Percentiles rank a stretch among this genome's conserved stretches.
Evolutionary conservation across 2,888 invertebrate species (phyloP).

Genomic region (Zeuzera pyrina): DNA sequence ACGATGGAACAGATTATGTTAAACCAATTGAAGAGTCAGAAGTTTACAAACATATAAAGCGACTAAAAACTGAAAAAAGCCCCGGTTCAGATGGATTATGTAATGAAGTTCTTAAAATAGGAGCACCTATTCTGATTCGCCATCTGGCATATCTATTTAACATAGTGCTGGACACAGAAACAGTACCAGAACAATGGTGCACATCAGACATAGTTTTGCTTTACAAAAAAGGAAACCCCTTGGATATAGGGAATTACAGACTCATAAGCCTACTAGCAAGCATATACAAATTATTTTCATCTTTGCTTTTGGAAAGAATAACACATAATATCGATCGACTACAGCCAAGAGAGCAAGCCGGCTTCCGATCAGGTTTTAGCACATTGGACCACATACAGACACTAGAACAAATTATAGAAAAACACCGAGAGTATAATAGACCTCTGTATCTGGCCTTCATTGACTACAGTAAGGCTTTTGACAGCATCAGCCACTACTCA

Average conservation of each 20-base stretch:
- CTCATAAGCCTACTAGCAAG: slow-evolving; percentile 8
- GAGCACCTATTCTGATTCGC: too few relatives aligned
- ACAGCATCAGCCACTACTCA: slow-evolving; percentile 8
- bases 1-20: too few relatives aligned
- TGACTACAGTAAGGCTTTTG: slow-evolving; percentile 11
- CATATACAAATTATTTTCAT: slow-evolving; percentile 10
- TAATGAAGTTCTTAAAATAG: too few relatives aligned
- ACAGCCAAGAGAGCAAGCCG: slow-evolving; percentile 10
- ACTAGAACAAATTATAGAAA: slow-evolving; percentile 6
- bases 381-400: slow-evolving; percentile 9
- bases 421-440: slow-evolving; percentile 3
- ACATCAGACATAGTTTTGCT: slow-evolving; percentile 8
- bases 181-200: slow-evolving; percentile 2
- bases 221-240: slow-evolving; percentile 11
- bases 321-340: background rate
- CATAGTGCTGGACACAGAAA: background rate
- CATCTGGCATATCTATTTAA: too few relatives aligned
- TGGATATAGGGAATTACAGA: too few relatives aligned
- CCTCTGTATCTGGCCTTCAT: slow-evolving; percentile 8
- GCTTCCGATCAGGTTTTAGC: slow-evolving; percentile 4
- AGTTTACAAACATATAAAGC: too few relatives aligned
- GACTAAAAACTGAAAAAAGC: too few relatives aligned
- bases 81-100: too few relatives aligned
- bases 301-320: slow-evolving; percentile 4
- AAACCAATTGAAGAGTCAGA: too few relatives aligned